A percentile compares a stretch with the other conserved stretches of the same genome.
These are phyloP conservation scores for Halocaridina rubra DNA, from an alignment of 2,888 invertebrate genomes.

Conservation along the genomic window DNA sequence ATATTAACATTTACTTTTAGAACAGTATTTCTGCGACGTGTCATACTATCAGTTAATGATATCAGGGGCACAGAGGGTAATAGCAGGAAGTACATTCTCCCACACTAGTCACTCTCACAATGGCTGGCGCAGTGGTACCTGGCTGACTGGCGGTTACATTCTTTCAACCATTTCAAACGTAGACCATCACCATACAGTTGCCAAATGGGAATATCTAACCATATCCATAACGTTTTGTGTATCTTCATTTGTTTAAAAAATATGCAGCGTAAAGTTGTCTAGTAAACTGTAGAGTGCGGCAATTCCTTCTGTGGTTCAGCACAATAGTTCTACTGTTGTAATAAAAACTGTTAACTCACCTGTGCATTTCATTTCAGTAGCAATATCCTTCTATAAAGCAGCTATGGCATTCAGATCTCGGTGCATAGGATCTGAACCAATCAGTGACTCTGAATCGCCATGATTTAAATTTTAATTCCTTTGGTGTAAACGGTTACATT, in stretches of 20 bases:
- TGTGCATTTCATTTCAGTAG: neutral
- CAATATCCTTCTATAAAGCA: slow-evolving; percentile 12
- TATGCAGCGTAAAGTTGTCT: slow-evolving; percentile 11
- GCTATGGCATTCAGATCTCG: slow-evolving; percentile 9
- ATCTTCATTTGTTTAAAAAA: slow-evolving; percentile 8
- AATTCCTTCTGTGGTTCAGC: slow-evolving; percentile 26
- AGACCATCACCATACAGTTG: slow-evolving; percentile 15
- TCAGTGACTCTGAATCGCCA: neutral
- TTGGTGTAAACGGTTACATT: neutral
- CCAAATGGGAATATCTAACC: slow-evolving; percentile 24
- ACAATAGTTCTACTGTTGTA: slow-evolving; percentile 3
- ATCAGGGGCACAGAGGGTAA: neutral
- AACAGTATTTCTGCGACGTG: neutral
- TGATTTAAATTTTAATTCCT: neutral
- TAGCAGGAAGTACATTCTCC: neutral
- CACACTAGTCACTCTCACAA: no score
- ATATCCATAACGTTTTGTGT: slow-evolving; percentile 20
- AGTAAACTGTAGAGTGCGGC: slow-evolving; percentile 28
- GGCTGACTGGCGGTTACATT: slow-evolving; percentile 18
- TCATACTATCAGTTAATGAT: neutral
- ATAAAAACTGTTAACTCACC: slow-evolving; percentile 5
- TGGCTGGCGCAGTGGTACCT: no score
- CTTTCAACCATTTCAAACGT: slow-evolving; percentile 25
- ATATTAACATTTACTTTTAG: slow-evolving; percentile 10
- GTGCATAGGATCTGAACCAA: neutral